Percentiles rank a stretch among this genome's conserved stretches.
Conservation (phyloP, 2,797 vertebrate species). For the Anomalospiza imberbis region DNA sequence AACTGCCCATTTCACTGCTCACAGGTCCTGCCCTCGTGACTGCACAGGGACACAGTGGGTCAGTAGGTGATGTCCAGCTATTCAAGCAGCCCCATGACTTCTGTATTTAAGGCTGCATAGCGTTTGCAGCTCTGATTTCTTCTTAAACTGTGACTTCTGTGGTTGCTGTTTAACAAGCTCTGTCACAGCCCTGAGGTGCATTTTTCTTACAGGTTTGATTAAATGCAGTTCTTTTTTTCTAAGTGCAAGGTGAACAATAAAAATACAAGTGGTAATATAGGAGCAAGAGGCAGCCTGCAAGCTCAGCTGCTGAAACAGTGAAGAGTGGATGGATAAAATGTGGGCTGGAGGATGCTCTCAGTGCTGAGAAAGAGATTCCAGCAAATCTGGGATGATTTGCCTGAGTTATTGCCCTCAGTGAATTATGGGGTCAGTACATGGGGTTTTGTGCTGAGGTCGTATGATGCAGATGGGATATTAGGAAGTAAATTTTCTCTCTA, state of each 20-base stretch:
- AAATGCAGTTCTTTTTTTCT: background rate
- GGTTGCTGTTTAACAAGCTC: background rate
- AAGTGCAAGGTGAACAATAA: slow-evolving; percentile 25
- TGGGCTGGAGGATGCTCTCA: background rate
- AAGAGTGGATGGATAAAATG: background rate
- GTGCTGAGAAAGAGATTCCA: background rate
- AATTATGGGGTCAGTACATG: background rate
- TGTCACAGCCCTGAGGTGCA: fast-evolving
- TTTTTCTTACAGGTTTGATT: background rate
- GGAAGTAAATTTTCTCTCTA: background rate
- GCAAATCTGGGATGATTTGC: background rate
- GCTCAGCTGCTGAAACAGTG: slow-evolving; percentile 38
- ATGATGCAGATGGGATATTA: background rate
- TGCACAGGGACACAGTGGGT: fast-evolving
- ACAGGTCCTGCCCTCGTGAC: fast-evolving
- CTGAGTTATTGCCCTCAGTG: background rate
- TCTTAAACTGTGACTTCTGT: background rate
- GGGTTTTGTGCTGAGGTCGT: background rate
- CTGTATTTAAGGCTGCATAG: fast-evolving
- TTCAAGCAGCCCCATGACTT: background rate
- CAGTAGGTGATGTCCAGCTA: background rate
- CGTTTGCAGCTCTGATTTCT: background rate
- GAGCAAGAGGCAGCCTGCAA: slow-evolving; percentile 8
- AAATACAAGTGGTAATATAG: background rate
- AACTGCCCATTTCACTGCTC: fast-evolving